phyloP scores from a whole-genome alignment of 1,140 invertebrate genomes.

The Venustaconcha ellipsiformis region DNA sequence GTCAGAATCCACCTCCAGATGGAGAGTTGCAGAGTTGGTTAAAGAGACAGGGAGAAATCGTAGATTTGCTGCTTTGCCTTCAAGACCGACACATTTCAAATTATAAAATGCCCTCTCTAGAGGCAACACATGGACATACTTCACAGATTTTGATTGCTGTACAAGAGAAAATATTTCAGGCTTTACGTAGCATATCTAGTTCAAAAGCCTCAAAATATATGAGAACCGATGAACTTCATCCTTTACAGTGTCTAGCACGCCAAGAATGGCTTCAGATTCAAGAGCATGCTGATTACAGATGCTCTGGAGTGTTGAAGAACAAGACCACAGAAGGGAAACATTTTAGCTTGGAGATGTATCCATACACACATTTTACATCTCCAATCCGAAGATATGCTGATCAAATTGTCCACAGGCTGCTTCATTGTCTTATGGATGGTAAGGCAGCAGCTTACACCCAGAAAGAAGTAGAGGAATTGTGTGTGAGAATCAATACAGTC shows the following conservation, averaged over 20 bases:
- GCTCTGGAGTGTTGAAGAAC: conserved; percentile 15
- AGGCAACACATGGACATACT: not conserved
- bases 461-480: conserved; percentile 41
- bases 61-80: conserved; percentile 31
- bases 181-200: conserved; percentile 78
- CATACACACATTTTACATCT: conserved; percentile 82
- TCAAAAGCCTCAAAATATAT: conserved; percentile 84
- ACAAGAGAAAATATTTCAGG: conserved; percentile 5
- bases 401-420: conserved; percentile 86
- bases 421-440: conserved; percentile 75
- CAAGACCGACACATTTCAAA: conserved; percentile 26
- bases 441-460: conserved; percentile 31
- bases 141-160: conserved; percentile 17
- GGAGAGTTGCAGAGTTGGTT: conserved; percentile 34
- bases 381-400: conserved; percentile 93
- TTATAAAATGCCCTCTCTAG: not conserved
- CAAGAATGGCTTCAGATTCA: conserved; percentile 31
- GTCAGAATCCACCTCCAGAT: conserved; percentile 38
- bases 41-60: conserved; percentile 23
- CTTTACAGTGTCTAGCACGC: conserved; percentile 89
- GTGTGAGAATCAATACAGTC: conserved; percentile 36
- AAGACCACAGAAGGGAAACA: conserved; percentile 19
- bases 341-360: conserved; percentile 23
- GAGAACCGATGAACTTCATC: conserved; percentile 94
- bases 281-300: conserved; percentile 76